Evolutionary conservation across 1,140 invertebrate species (phyloP).

Genomic region (Potamilus streckersoni): DNA sequence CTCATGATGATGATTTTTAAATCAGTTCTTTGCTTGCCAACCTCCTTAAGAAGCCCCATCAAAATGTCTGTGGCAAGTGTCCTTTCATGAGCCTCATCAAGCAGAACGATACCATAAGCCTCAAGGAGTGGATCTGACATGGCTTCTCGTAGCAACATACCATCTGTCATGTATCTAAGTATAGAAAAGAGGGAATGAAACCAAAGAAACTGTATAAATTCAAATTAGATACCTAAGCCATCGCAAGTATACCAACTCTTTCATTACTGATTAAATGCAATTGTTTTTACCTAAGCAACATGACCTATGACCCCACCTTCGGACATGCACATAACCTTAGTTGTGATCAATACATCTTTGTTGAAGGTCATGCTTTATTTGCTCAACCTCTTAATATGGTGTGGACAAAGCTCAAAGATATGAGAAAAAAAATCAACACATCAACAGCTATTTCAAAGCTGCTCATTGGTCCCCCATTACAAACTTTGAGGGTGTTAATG

Average conservation of each 20-base stretch:
- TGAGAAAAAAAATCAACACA: no score
- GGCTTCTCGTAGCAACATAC: conserved; percentile 99
- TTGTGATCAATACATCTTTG: no score
- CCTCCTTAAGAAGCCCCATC: conserved; percentile 98
- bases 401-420: no score
- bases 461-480: no score
- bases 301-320: no score
- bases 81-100: conserved; percentile 99
- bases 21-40: conserved; percentile 92
- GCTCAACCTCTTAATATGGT: background rate
- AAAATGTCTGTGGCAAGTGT: conserved; percentile 98
- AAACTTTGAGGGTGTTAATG: no score
- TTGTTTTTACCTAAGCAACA: no score
- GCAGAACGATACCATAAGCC: conserved; percentile 91
- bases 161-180: conserved; percentile 95
- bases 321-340: no score
- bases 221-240: background rate
- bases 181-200: conserved; percentile 2
- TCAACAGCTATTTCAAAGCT: no score
- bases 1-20: conserved; percentile 99
- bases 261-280: no score
- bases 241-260: background rate
- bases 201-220: background rate
- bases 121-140: conserved; percentile 99
- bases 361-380: no score